Percentiles rank a stretch among this genome's conserved stretches.
Evolutionary conservation across 2,113 vertebrate species (phyloP).

Genomic region (Capricornis sumatraensis): DNA sequence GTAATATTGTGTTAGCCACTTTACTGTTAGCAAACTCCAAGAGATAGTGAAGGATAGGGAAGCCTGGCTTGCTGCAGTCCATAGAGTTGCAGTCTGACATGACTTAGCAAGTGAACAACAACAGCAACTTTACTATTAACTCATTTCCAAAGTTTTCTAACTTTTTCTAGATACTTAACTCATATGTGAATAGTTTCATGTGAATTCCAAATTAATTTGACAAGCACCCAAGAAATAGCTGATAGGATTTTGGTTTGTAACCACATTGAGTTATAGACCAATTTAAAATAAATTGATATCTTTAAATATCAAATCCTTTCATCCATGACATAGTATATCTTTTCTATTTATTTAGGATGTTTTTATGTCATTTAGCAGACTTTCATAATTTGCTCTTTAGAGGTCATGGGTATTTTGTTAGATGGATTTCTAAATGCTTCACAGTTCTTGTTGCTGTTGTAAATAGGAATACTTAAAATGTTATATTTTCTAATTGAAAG

Average conservation of each 20-base stretch:
- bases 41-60: background rate
- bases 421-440: background rate
- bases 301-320: background rate
- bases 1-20: background rate
- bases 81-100: background rate
- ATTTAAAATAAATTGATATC: background rate
- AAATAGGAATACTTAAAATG: background rate
- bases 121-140: background rate
- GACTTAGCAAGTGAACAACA: background rate
- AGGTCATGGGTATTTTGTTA: background rate
- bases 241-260: background rate
- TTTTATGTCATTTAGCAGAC: background rate
- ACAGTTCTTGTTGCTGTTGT: background rate
- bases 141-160: background rate
- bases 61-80: background rate
- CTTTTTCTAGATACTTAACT: background rate
- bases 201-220: background rate
- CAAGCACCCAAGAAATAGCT: background rate
- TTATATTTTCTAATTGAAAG: background rate
- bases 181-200: background rate
- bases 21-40: background rate
- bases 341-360: background rate
- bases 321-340: background rate
- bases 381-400: background rate
- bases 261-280: background rate